Base-by-base conservation (phyloP, 2,113 vertebrate species). In the Tragulus kanchil region DNA sequence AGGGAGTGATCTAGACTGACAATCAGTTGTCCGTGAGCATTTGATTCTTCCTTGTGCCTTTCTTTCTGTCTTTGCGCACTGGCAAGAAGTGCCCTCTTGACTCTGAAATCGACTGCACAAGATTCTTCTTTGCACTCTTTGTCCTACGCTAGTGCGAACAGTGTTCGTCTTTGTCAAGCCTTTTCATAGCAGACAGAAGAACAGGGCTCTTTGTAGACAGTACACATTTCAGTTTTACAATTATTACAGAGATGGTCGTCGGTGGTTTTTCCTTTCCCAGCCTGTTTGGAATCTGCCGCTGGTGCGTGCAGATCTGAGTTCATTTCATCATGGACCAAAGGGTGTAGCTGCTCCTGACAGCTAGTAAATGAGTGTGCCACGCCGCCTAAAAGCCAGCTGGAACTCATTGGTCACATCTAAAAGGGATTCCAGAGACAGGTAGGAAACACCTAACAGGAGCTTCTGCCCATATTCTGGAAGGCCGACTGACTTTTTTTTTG, bases 371-470 rank as follows among this genome's bases (percentile, higher is more conserved):
- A 93, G 64, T 42, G 50, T 82, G 67, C 67, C 92, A 26, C 5
- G 58, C 52, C 78, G 75, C 84, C 78, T 93, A 19, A 85, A 92
- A 25, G 8, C 64, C 67, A 96, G 94, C 91, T 96, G 85, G 12
- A 89, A 81, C 62, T 92, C 79, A 84, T 0, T 42, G 95, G 84
- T 92, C 86, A 75, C 50, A 71, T 97, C 84, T 96, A 73, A 52
- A 86, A 87, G 81, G 84, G 93, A 92, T 90, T 82, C 84, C 50
- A 83, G 86, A 77, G 94, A 71, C 62, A 78, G 85, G 87, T 7
- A 89, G 84, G 31, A 85, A 93, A 79, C 86, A 82, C 85, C 78
- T 23, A 36, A 52, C 62, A 58, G 1, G 65, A 88, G 84, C 45
- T 89, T 89, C 90, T 91, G 71, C 86, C 83, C 93, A 73, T 54